Evolutionary conservation across 2,888 invertebrate genomes (phyloP).

Genomic region (Zootermopsis nevadensis): DNA sequence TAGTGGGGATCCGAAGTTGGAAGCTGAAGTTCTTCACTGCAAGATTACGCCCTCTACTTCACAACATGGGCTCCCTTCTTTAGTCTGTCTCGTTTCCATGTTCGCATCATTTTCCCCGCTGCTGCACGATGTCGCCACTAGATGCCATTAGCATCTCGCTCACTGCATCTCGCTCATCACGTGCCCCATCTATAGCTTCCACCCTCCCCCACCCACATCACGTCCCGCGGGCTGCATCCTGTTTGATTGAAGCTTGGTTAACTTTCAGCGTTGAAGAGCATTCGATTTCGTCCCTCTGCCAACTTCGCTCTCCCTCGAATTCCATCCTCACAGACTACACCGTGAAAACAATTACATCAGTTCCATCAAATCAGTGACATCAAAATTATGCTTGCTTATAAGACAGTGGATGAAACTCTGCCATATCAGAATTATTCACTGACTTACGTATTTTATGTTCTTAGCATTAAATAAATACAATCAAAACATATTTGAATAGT

Average conservation of each 20-base stretch:
- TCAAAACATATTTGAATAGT: no score
- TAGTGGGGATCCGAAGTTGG: no score
- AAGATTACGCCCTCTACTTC: neutral
- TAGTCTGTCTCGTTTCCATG: neutral
- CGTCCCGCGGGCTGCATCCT: slow-evolving; percentile 41
- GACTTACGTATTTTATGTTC: no score
- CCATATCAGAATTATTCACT: no score
- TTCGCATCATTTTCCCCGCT: neutral
- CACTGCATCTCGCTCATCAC: neutral
- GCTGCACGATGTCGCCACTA: slow-evolving; percentile 3
- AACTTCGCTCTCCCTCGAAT: neutral
- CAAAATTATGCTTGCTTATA: no score
- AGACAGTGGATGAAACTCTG: no score
- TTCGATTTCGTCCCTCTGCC: slow-evolving; percentile 41
- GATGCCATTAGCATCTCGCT: slow-evolving; percentile 16
- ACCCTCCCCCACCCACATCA: slow-evolving; percentile 1
- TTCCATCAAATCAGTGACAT: neutral
- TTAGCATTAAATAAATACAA: no score
- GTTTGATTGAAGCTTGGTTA: slow-evolving; percentile 49
- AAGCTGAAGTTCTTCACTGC: neutral
- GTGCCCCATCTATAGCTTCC: neutral
- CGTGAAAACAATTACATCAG: slow-evolving; percentile 37
- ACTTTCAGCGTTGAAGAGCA: slow-evolving; percentile 40
- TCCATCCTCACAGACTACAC: neutral
- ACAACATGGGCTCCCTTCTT: neutral